Conservation (phyloP, 2,888 invertebrate species). For the Yponomeuta plumbellus region DNA sequence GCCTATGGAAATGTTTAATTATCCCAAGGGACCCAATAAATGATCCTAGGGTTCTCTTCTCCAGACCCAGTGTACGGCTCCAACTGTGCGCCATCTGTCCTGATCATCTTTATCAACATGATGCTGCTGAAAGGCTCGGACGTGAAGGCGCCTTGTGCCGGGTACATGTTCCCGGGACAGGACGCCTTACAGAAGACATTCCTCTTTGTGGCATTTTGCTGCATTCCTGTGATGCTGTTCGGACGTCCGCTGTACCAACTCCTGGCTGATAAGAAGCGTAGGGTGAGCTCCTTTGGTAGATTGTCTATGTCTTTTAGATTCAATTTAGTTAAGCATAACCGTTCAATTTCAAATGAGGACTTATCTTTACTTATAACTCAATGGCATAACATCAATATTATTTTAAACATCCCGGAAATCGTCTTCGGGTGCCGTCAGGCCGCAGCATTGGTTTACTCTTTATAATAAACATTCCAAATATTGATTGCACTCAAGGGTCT, state of each 20-base stretch:
- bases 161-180: slow-evolving; percentile 79
- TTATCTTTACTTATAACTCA: too few relatives aligned
- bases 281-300: slow-evolving; percentile 47
- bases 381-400: too few relatives aligned
- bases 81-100: slow-evolving; percentile 84
- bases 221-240: slow-evolving; percentile 86
- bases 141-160: slow-evolving; percentile 61
- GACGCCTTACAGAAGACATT: slow-evolving; percentile 78
- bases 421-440: too few relatives aligned
- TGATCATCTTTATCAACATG: slow-evolving; percentile 90
- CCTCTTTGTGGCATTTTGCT: slow-evolving; percentile 79
- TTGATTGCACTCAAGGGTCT: too few relatives aligned
- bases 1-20: too few relatives aligned
- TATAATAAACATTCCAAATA: too few relatives aligned
- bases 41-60: slow-evolving; percentile 19
- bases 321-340: too few relatives aligned
- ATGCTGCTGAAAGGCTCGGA: slow-evolving; percentile 76
- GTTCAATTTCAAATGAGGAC: too few relatives aligned
- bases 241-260: slow-evolving; percentile 84
- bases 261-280: slow-evolving; percentile 55
- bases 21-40: background rate
- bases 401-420: too few relatives aligned
- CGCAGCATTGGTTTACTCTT: too few relatives aligned
- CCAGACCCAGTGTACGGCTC: slow-evolving; percentile 62
- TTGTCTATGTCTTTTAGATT: too few relatives aligned